Evolutionary conservation across 2,888 invertebrate genomes (phyloP).

Genomic region (Synergus umbraculus): DNA sequence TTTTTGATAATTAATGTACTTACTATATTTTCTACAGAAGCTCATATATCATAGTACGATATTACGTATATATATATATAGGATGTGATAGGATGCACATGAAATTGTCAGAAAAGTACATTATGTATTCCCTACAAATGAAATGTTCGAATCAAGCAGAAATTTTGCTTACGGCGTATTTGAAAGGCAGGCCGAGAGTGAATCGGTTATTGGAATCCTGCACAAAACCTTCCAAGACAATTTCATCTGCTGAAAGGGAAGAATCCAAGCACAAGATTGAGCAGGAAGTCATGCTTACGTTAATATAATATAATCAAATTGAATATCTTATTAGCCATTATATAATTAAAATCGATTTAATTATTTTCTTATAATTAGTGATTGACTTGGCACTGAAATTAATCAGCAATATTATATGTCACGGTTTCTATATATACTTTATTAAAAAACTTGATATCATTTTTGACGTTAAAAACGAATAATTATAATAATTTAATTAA

Average conservation of each 20-base stretch:
- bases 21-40: not conserved
- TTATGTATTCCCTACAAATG: not conserved
- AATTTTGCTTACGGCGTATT: not conserved
- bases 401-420: too few species aligned
- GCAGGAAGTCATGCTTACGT: not conserved
- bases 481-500: too few species aligned
- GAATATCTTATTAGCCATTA: too few species aligned
- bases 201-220: not conserved
- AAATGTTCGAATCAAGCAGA: not conserved
- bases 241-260: not conserved
- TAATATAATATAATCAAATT: too few species aligned
- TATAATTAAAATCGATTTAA: too few species aligned
- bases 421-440: too few species aligned
- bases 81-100: not conserved
- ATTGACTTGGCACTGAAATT: too few species aligned
- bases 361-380: too few species aligned
- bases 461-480: too few species aligned
- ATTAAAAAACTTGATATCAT: too few species aligned
- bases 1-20: not conserved
- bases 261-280: not conserved
- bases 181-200: not conserved
- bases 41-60: not conserved
- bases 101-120: not conserved
- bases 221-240: not conserved
- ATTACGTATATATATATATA: not conserved